A percentile compares a stretch with the other conserved stretches of the same genome.
Evolutionary conservation across 2,888 invertebrate genomes (phyloP).

Genomic region (Pasiphila rectangulata): DNA sequence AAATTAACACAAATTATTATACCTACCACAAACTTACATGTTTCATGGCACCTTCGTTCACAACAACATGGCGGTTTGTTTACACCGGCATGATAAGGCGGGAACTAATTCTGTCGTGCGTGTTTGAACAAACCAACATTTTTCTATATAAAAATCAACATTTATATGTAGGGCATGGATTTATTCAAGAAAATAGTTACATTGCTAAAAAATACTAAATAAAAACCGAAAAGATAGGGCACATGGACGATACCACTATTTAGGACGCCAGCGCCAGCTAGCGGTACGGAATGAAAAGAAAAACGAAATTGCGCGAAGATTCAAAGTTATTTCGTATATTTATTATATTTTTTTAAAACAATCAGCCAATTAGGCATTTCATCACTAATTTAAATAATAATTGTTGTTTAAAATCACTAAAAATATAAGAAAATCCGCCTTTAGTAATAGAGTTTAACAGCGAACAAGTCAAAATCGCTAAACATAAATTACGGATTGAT

Average conservation of each 20-base stretch:
- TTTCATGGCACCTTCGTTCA: constrained; percentile 52
- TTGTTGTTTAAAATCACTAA: too few relatives aligned
- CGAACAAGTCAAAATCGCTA: too few relatives aligned
- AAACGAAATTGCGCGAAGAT: constrained; percentile 45
- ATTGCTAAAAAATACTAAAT: constrained; percentile 37
- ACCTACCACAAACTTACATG: constrained; percentile 52
- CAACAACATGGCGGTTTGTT: constrained; percentile 81
- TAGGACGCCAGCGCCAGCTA: constrained; percentile 56
- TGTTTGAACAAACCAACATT: constrained; percentile 37
- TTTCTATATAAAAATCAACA: constrained; percentile 45
- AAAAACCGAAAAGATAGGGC: constrained; percentile 46
- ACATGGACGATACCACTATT: constrained; percentile 68
- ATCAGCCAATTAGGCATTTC: too few relatives aligned
- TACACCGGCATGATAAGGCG: constrained; percentile 81
- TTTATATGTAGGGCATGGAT: constrained; percentile 45
- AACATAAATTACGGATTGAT: too few relatives aligned
- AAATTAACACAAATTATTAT: constrained; percentile 12
- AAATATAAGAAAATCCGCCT: too few relatives aligned
- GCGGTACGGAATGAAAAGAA: constrained; percentile 29
- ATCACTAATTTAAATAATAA: too few relatives aligned
- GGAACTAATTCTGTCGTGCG: constrained; percentile 59
- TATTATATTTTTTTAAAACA: too few relatives aligned
- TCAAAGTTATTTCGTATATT: constrained; percentile 2
- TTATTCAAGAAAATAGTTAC: constrained; percentile 55
- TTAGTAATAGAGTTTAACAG: too few relatives aligned